These are phyloP conservation scores for Puntigrus tetrazona DNA, from an alignment of 2,113 vertebrate species.

Conservation along the genomic window DNA sequence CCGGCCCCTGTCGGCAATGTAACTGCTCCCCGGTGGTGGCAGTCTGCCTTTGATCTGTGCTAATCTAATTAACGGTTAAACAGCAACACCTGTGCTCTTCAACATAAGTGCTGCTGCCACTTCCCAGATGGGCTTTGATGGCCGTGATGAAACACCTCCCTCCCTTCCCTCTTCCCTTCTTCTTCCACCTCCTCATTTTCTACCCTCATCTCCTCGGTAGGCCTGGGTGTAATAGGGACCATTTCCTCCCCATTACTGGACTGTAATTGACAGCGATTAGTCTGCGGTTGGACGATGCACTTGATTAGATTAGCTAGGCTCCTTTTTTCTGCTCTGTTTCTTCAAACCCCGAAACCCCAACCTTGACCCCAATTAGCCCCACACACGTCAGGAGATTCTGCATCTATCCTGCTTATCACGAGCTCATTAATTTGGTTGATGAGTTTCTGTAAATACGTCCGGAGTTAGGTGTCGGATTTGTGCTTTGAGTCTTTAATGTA, in stretches of 20 bases:
- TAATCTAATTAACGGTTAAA: conserved; percentile 80
- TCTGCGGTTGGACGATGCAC: conserved; percentile 69
- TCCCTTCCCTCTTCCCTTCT: conserved; percentile 38
- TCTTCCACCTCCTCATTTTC: conserved; percentile 34
- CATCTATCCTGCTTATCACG: conserved; percentile 66
- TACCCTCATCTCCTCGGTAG: conserved; percentile 27
- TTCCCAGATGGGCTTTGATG: conserved; percentile 75
- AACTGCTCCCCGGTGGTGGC: conserved; percentile 44
- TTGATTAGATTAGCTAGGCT: conserved; percentile 76
- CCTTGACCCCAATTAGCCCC: conserved; percentile 79
- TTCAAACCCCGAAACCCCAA: conserved; percentile 68
- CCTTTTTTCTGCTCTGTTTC: conserved; percentile 66
- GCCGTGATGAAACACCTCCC: conserved; percentile 65
- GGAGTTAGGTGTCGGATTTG: conserved; percentile 42
- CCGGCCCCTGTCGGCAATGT: conserved; percentile 45
- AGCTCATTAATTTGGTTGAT: conserved; percentile 71
- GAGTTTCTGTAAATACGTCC: conserved; percentile 67
- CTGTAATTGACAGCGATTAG: conserved; percentile 75
- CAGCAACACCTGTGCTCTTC: conserved; percentile 77
- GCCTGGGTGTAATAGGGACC: conserved; percentile 59
- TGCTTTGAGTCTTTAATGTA: conserved; percentile 32
- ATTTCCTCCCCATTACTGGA: conserved; percentile 67
- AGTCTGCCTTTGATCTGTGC: conserved; percentile 72
- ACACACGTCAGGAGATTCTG: conserved; percentile 67
- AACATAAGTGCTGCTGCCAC: conserved; percentile 55